Conservation (phyloP, 2,888 invertebrate species). For the Drosophila kuntzei region DNA sequence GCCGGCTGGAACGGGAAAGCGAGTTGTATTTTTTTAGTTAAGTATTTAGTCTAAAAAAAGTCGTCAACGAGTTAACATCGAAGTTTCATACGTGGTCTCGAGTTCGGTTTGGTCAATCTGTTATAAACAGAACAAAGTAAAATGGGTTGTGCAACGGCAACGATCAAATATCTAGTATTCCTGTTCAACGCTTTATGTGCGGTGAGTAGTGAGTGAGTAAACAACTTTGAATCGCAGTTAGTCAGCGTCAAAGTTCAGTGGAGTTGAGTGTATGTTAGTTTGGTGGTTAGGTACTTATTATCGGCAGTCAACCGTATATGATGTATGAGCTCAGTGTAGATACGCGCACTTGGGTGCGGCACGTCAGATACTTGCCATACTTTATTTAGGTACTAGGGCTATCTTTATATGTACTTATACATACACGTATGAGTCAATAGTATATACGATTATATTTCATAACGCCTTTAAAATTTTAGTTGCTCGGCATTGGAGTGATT, state of each 20-base stretch:
- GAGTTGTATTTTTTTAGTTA: constrained; percentile 32
- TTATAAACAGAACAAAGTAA: constrained; percentile 5
- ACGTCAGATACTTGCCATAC: constrained; percentile 9
- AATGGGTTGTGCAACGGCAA: constrained; percentile 74
- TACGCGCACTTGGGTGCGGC: constrained; percentile 28
- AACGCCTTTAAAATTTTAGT: constrained; percentile 49
- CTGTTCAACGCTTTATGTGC: constrained; percentile 73
- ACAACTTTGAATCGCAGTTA: constrained; percentile 19
- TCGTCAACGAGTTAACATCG: constrained; percentile 41
- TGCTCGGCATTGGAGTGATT: constrained; percentile 69
- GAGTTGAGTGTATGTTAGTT: constrained; percentile 14
- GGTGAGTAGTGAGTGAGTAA: constrained; percentile 75
- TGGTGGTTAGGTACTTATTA: constrained; percentile 22
- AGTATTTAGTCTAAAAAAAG: constrained; percentile 56
- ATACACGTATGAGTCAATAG: constrained; percentile 2
- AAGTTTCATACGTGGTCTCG: constrained; percentile 1
- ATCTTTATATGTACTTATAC: constrained; percentile 1
- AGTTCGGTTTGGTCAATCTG: neutral
- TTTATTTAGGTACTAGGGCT: neutral
- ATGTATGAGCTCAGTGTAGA: constrained; percentile 10
- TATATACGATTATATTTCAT: constrained; percentile 11
- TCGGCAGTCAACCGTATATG: constrained; percentile 32
- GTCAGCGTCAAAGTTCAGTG: constrained; percentile 34
- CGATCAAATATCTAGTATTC: constrained; percentile 71
- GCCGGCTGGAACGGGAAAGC: constrained; percentile 28